Base-by-base conservation (phyloP, 2,888 invertebrate species). In the Eucera pruinosa region DNA sequence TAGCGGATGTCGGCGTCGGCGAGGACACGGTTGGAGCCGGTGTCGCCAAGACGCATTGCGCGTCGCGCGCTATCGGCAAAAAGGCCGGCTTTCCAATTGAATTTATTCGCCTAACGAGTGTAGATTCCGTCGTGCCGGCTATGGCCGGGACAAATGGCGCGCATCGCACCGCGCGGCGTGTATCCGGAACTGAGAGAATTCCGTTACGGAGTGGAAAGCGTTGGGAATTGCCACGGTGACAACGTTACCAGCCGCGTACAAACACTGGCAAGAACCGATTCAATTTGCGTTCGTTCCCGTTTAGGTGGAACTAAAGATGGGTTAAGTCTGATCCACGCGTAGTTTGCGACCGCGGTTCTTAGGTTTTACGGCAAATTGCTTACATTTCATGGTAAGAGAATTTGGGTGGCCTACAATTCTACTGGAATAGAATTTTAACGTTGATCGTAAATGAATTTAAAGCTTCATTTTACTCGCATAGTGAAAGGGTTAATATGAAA, bases 1-100 rank as follows among this genome's bases (percentile, higher is more conserved):
- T 80, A 72, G 64, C 11, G 58, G 69, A 54, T 66, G 76, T 73
- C 67, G 80, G 69, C 76, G 69, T 76, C 69, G 57, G 43, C 52
- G 23, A 57, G 45, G 67, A 68, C 77, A 67, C 61, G 75, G 45
- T 62, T 60, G 57, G 9, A 33, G 61, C n/a, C 78, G 47, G 89
- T 90, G 88, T 90, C 90, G 84, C 89, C 83, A 86, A 88, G 90
- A 90, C 88, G 86, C 88, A 89, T 90, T 87, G 90, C 89, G 88
- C 88, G 88, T 87, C 68, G 60, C 68, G 60, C 61, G 70, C 75
- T 68, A 85, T 86, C 81, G 83, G 83, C 84, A 87, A 89, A 89
- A 88, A 88, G 84, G 71, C 68, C 60, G 62, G 69, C 64, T 80
- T 84, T 85, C 82, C 89, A 84, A 89, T 88, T 87, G 87, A 88